Evolutionary conservation across 1,140 invertebrate genomes (phyloP).

Genomic region (Zaprionus ornatus): DNA sequence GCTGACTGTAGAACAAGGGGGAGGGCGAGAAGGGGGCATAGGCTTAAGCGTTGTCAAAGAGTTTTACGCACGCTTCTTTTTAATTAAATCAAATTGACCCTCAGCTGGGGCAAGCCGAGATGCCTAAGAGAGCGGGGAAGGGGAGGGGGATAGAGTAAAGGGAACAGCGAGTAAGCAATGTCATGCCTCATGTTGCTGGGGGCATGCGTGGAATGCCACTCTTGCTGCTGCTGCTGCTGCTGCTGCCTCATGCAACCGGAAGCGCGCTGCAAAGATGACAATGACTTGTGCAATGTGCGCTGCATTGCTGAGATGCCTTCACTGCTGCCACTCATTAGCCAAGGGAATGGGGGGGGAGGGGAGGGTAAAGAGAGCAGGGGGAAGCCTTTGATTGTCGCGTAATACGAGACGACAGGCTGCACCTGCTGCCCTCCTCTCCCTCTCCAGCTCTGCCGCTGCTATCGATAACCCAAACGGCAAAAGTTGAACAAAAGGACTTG

Average conservation of each 20-base stretch:
- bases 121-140: not conserved
- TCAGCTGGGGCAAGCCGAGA: conserved; percentile 30
- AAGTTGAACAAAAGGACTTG: conserved; percentile 47
- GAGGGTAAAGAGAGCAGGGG: not conserved
- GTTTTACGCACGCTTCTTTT: conserved; percentile 58
- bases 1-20: not conserved
- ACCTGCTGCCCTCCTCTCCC: conserved; percentile 11
- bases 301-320: conserved; percentile 40
- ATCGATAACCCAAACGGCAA: conserved; percentile 65
- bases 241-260: conserved; percentile 52
- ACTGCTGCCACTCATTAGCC: conserved; percentile 33
- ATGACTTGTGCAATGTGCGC: conserved; percentile 46
- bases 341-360: not conserved
- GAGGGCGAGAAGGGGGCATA: not conserved
- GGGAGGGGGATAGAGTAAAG: not conserved
- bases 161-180: conserved; percentile 5
- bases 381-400: conserved; percentile 50
- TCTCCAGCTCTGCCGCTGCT: conserved; percentile 32
- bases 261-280: conserved; percentile 52
- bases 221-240: conserved; percentile 3
- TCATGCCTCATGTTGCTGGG: conserved; percentile 60
- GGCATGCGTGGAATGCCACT: conserved; percentile 63
- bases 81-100: conserved; percentile 80
- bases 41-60: conserved; percentile 49
- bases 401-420: conserved; percentile 40